These are phyloP conservation scores for Pipa parva DNA, from an alignment of 2,113 vertebrate genomes.

Conservation along the genomic window DNA sequence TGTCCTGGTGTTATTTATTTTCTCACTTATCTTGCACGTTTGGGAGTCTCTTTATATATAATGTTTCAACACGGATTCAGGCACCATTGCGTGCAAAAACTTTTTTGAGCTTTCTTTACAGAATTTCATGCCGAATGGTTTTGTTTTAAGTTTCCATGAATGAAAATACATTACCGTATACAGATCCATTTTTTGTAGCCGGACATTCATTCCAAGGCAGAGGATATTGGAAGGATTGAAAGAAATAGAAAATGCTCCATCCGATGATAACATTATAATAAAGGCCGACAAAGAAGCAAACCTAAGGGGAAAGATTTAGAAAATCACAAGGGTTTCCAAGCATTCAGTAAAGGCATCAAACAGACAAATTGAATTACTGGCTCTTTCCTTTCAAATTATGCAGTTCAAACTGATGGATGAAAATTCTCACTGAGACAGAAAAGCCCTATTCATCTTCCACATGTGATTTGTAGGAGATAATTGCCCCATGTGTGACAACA, in stretches of 20 bases:
- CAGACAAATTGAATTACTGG: slow-evolving; percentile 1
- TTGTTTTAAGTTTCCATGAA: too few relatives aligned
- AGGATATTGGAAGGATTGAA: slow-evolving; percentile 95
- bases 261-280: slow-evolving; percentile 98
- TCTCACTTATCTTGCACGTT: too few relatives aligned
- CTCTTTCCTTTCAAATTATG: neutral
- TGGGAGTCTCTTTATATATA: too few relatives aligned
- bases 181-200: slow-evolving; percentile 72
- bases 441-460: neutral
- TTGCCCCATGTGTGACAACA: neutral
- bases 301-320: slow-evolving; percentile 56
- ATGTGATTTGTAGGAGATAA: neutral
- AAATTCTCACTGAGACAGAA: neutral
- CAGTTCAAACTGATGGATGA: neutral
- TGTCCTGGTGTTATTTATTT: too few relatives aligned
- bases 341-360: neutral
- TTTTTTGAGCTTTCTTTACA: too few relatives aligned
- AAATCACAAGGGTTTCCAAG: neutral
- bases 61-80: too few relatives aligned
- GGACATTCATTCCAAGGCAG: slow-evolving; percentile 95
- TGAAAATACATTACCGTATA: slow-evolving; percentile 60
- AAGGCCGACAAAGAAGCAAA: slow-evolving; percentile 91
- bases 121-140: too few relatives aligned
- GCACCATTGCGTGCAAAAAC: too few relatives aligned
- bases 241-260: slow-evolving; percentile 98